These are phyloP conservation scores for Augochlorella aurata DNA, from an alignment of 2,888 invertebrate species.

Conservation along the genomic window DNA sequence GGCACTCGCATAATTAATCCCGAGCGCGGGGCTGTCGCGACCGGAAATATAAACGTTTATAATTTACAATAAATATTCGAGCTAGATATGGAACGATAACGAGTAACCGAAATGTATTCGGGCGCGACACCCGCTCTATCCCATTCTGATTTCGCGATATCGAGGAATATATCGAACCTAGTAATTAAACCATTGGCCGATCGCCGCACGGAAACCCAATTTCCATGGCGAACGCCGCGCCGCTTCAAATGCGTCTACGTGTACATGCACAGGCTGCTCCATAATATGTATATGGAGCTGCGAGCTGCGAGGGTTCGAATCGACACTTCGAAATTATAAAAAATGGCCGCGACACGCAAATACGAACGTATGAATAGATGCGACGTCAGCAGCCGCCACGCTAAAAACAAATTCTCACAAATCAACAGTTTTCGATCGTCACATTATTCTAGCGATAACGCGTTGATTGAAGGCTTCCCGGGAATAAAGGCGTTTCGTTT, in stretches of 20 bases:
- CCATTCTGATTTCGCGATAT: constrained; percentile 47
- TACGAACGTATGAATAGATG: neutral
- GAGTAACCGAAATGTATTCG: constrained; percentile 40
- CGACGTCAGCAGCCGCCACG: neutral
- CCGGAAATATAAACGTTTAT: constrained; percentile 35
- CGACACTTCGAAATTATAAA: neutral
- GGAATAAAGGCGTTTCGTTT: no score
- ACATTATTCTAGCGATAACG: no score
- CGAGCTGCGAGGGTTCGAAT: neutral
- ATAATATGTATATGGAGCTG: neutral
- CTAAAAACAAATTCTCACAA: neutral
- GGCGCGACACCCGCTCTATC: constrained; percentile 37
- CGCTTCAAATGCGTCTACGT: constrained; percentile 27
- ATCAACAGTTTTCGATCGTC: neutral
- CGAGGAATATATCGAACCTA: constrained; percentile 44
- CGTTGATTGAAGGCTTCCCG: no score
- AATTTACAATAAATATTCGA: constrained; percentile 51
- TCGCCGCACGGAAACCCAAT: constrained; percentile 45
- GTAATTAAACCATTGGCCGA: constrained; percentile 54
- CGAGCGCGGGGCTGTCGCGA: neutral
- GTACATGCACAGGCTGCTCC: constrained; percentile 1
- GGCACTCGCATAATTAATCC: constrained; percentile 17
- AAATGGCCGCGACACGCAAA: neutral
- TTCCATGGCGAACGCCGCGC: constrained; percentile 43
- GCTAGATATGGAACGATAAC: constrained; percentile 43